Conservation (phyloP, 2,797 vertebrate genomes). For the Myioborus miniatus region DNA sequence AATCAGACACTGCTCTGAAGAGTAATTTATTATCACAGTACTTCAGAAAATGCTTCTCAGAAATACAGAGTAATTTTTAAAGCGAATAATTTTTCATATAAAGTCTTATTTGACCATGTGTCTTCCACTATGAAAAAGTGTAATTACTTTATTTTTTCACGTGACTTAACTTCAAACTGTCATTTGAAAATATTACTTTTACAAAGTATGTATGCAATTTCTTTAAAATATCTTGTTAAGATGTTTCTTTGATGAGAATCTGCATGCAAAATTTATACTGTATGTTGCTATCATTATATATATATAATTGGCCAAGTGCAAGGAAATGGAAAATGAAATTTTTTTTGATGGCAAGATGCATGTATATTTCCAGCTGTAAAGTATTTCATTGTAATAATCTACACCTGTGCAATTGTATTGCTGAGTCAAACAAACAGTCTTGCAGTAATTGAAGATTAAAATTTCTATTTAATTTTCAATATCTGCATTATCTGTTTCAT, state of each 20-base stretch:
- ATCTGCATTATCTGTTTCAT: not conserved
- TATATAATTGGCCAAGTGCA: constrained; percentile 24
- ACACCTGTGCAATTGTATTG: not conserved
- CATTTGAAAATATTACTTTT: constrained; percentile 30
- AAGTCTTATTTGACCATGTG: constrained; percentile 25
- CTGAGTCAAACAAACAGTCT: not conserved
- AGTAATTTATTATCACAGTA: constrained; percentile 4
- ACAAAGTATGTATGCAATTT: not conserved
- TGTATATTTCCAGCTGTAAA: constrained; percentile 24
- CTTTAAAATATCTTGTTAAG: constrained; percentile 23
- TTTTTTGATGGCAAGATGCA: constrained; percentile 11
- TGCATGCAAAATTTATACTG: not conserved
- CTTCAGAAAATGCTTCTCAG: constrained; percentile 19
- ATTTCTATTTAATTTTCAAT: constrained; percentile 11
- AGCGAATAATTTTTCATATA: constrained; percentile 1
- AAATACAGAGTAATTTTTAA: not conserved
- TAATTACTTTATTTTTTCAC: constrained; percentile 21
- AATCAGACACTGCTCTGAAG: not conserved
- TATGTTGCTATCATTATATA: constrained; percentile 1
- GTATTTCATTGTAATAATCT: not conserved
- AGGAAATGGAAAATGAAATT: constrained; percentile 20
- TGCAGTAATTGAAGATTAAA: not conserved
- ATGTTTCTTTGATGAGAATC: constrained; percentile 43
- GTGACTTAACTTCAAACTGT: constrained; percentile 10
- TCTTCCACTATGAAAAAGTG: not conserved